Conservation (phyloP, 2,888 invertebrate species). For the Cacoxenus indagator region DNA sequence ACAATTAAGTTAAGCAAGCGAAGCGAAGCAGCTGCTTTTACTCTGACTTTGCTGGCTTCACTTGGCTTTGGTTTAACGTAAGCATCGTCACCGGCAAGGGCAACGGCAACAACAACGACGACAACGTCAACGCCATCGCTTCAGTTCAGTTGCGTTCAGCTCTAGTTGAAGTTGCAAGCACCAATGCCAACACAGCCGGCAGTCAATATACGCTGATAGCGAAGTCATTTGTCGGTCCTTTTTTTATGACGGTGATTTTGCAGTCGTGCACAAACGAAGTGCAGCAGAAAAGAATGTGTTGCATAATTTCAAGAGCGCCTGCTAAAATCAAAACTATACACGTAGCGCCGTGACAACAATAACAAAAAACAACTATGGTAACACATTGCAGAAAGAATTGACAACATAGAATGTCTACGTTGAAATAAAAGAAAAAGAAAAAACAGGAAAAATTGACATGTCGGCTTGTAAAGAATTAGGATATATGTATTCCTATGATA, state of each 20-base stretch:
- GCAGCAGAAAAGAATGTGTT: constrained; percentile 3
- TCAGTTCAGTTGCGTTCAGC: background rate
- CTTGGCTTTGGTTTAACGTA: background rate
- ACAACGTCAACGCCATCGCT: too few species aligned
- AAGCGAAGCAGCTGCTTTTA: constrained; percentile 2
- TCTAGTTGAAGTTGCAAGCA: constrained; percentile 11
- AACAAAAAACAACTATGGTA: background rate
- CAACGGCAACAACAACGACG: too few species aligned
- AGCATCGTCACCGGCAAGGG: too few species aligned
- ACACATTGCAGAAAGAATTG: background rate
- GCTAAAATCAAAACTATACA: background rate
- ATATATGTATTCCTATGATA: too few species aligned
- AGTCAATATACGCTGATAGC: constrained; percentile 26
- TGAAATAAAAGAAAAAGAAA: too few species aligned
- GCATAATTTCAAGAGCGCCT: constrained; percentile 1
- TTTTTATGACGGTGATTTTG: background rate
- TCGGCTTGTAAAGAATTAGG: too few species aligned
- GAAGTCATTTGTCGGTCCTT: background rate
- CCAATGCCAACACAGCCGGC: constrained; percentile 36
- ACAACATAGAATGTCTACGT: too few species aligned
- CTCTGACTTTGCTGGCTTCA: background rate
- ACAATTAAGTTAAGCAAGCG: constrained; percentile 53
- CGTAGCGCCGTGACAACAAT: background rate
- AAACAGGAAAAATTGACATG: too few species aligned
- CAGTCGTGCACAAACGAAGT: background rate